These are phyloP conservation scores for Gallinago solitaria DNA, from an alignment of 2,797 vertebrate species.

Conservation along the genomic window DNA sequence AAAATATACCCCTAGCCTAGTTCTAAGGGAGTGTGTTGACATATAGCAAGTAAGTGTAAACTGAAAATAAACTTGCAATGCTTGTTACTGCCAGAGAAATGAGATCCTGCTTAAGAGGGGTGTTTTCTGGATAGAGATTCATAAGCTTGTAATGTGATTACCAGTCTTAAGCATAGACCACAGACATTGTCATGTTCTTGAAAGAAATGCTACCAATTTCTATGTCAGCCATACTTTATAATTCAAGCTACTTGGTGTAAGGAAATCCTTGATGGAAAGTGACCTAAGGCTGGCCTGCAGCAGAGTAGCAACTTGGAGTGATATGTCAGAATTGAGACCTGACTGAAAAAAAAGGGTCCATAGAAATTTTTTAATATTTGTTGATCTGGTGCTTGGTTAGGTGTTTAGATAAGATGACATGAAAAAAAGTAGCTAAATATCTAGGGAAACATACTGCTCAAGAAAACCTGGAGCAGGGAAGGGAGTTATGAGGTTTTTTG, in stretches of 20 bases:
- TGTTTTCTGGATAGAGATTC: not conserved
- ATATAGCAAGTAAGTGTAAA: not conserved
- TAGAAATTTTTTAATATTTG: not conserved
- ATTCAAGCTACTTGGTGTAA: not conserved
- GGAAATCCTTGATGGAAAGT: not conserved
- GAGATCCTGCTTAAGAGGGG: not conserved
- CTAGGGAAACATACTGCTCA: not conserved
- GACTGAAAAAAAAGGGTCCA: not conserved
- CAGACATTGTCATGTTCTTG: not conserved
- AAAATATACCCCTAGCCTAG: not conserved
- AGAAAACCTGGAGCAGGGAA: not conserved
- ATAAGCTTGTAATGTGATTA: not conserved
- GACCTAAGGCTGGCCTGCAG: not conserved
- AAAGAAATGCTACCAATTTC: not conserved
- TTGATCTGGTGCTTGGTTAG: not conserved
- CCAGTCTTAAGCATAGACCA: not conserved
- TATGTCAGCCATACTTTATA: not conserved
- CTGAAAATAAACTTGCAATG: not conserved
- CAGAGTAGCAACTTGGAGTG: not conserved
- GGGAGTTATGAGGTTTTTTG: not conserved
- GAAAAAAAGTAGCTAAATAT: not conserved
- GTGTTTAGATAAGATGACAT: not conserved
- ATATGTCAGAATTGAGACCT: not conserved
- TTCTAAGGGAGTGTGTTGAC: not conserved
- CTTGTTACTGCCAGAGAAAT: not conserved